Conservation (phyloP, 2,888 invertebrate species). For the Drosophila fungiperda region DNA sequence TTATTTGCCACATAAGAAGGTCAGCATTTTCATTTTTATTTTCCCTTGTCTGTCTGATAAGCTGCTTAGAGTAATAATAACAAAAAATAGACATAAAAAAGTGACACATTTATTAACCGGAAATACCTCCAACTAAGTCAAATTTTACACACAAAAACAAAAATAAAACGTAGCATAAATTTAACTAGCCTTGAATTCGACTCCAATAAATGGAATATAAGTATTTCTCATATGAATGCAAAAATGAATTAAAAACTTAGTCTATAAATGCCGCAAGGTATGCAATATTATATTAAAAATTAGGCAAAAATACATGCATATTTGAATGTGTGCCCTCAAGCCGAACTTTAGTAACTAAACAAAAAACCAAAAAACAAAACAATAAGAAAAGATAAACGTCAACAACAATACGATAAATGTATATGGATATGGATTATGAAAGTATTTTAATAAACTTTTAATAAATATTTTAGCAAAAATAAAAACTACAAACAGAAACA, state of each 20-base stretch:
- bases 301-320: conserved; percentile 37
- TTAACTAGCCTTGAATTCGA: conserved; percentile 75
- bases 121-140: conserved; percentile 71
- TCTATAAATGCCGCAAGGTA: conserved; percentile 77
- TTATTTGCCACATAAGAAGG: conserved; percentile 54
- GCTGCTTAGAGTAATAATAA: conserved; percentile 40
- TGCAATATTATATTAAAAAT: conserved; percentile 74
- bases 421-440: conserved; percentile 69
- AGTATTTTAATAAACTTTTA: conserved; percentile 80
- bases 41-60: conserved; percentile 35
- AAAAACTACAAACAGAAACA: conserved; percentile 41
- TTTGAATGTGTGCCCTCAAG: conserved; percentile 17
- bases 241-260: conserved; percentile 52
- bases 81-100: conserved; percentile 4
- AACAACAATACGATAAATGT: conserved; percentile 67
- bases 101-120: conserved; percentile 46
- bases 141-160: conserved; percentile 51
- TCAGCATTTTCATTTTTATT: conserved; percentile 37
- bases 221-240: conserved; percentile 31
- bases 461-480: conserved; percentile 79
- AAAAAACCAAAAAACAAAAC: neutral
- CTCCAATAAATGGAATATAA: conserved; percentile 58
- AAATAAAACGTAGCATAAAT: conserved; percentile 64
- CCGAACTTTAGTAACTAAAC: conserved; percentile 28
- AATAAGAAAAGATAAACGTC: neutral